phyloP scores from a whole-genome alignment of 2,888 invertebrate genomes.

The Nematopogon swammerdamellus region DNA sequence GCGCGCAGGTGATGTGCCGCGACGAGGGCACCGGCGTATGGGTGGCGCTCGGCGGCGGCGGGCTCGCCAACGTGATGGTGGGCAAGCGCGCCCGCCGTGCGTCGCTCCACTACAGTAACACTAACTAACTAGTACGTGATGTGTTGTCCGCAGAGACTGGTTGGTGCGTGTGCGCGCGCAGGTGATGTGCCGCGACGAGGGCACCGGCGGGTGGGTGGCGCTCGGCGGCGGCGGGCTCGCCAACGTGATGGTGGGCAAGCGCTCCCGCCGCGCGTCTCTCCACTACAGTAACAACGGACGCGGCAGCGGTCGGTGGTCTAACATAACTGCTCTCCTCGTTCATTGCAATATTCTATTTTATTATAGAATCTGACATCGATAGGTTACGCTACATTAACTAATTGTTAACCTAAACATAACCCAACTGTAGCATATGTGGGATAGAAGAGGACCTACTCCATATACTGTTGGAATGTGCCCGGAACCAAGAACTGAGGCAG shows the following conservation, averaged over 20 bases:
- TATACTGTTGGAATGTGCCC: no score
- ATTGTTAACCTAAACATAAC: no score
- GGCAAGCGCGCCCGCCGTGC: no score
- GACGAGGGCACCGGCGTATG: constrained; percentile 97
- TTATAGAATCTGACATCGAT: no score
- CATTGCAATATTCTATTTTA: no score
- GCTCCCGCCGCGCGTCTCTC: constrained; percentile 48
- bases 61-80: constrained; percentile 90
- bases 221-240: constrained; percentile 92
- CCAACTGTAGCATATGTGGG: no score
- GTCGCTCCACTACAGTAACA: background rate
- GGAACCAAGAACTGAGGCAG: no score
- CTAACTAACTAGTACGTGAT: background rate
- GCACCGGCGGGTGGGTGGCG: constrained; percentile 94
- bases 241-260: constrained; percentile 86
- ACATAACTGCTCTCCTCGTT: no score
- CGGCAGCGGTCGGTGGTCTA: background rate
- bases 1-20: constrained; percentile 98
- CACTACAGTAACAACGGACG: background rate
- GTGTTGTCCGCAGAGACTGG: constrained; percentile 71
- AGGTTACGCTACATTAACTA: no score
- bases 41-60: constrained; percentile 92
- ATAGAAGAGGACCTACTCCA: no score
- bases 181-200: constrained; percentile 98
- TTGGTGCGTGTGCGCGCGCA: constrained; percentile 97